phyloP scores from a whole-genome alignment of 2,888 invertebrate genomes.

The Bruchidius siliquastri region DNA sequence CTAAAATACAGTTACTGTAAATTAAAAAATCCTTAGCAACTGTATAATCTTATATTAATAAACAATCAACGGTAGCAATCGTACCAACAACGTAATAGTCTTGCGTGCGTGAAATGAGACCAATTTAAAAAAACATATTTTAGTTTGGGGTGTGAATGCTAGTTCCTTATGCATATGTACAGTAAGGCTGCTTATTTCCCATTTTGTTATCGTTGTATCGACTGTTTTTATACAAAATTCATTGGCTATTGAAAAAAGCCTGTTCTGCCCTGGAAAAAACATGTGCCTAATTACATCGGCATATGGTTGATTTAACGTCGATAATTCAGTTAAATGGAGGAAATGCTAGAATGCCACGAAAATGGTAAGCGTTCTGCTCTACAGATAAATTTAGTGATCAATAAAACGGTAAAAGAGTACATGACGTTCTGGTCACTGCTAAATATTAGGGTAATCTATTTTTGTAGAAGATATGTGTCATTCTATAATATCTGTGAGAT shows the following conservation, averaged over 20 bases:
- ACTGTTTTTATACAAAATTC: constrained; percentile 11
- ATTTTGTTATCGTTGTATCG: constrained; percentile 10
- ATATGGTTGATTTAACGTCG: not conserved
- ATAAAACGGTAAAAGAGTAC: too few relatives aligned
- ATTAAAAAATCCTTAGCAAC: too few relatives aligned
- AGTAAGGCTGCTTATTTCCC: constrained; percentile 12
- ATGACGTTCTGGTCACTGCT: too few relatives aligned
- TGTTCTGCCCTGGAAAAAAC: constrained; percentile 5
- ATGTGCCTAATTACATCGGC: constrained; percentile 7
- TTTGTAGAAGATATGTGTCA: too few relatives aligned
- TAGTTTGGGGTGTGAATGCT: constrained; percentile 27
- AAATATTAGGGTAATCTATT: too few relatives aligned
- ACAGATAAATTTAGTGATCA: too few relatives aligned
- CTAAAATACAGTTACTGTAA: too few relatives aligned
- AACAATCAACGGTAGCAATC: not conserved
- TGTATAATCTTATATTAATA: not conserved
- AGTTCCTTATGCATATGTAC: not conserved
- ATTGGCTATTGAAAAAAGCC: constrained; percentile 12
- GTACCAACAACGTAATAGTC: not conserved
- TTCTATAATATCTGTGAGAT: too few relatives aligned
- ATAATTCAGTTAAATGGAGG: not conserved
- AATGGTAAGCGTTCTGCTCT: not conserved
- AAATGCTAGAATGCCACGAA: not conserved
- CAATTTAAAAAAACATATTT: constrained; percentile 29
- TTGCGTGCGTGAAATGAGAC: constrained; percentile 33